Base-by-base conservation (phyloP, 2,888 invertebrate genomes). In the Hirtodrosophila histrioides region DNA sequence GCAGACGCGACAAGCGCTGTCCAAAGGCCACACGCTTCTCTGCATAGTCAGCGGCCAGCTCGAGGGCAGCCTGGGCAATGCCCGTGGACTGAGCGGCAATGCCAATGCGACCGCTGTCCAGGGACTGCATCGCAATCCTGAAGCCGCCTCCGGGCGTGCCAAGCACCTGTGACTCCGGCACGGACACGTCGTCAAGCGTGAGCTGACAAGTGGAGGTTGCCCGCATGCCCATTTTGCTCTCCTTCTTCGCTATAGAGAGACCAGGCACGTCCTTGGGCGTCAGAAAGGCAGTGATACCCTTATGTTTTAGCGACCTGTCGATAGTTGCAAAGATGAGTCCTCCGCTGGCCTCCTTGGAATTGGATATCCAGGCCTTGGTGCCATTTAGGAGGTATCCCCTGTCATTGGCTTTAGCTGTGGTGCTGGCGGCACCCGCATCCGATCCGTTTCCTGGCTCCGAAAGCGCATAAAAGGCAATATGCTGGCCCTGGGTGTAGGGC, bases 381-480 rank as follows among this genome's bases (percentile, higher is more conserved):
- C 97, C 97, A 91, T 96, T 97, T 4, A 97, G 82, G 23, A 94
- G 86, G 93, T 95, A 98, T 70, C 94, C 95, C 4, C 92, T 92
- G 5, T 92, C 89, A 87, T 92, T 91, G 4, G 92, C 86, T 88
- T 93, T 94, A 0, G 98, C 98, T 7, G 93, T 95, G 0, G 98
- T 98, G 0, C 96, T 95, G 2, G 98, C 98, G 8, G 98, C 98
- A 4, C 98, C 97, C 5, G 98, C 98, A 93, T 98, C 98, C 57
- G 97, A 97, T 0, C 98, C 98, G 92, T 97, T 98, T 0, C 95
- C 95, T 29, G 98, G 98, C 91, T 98, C 98, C 65, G 97, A 98
- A 0, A 98, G 92, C n/a, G 97, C 98, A 92, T 98, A 98, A 89
- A 97, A 98, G 2, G 98, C 98, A 55, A 98, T 93, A 88, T 93